These are phyloP conservation scores for Cerceris rybyensis DNA, from an alignment of 2,888 invertebrate species.

Conservation along the genomic window DNA sequence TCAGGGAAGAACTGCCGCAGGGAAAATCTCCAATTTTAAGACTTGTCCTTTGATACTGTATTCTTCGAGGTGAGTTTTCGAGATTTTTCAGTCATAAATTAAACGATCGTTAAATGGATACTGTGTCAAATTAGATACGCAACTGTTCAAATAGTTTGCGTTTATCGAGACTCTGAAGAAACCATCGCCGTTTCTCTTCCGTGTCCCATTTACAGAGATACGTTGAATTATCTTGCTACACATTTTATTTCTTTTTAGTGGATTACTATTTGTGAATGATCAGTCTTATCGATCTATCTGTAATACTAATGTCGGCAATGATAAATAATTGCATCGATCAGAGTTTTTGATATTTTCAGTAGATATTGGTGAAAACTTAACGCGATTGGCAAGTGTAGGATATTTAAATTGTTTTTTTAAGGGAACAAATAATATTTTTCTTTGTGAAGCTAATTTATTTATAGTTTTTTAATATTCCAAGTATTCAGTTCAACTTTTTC, in stretches of 20 bases:
- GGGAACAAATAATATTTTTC: too few relatives aligned
- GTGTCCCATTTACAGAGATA: background rate
- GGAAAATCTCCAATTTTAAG: constrained; percentile 35
- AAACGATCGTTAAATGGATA: constrained; percentile 42
- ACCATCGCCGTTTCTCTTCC: background rate
- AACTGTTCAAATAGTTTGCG: constrained; percentile 30
- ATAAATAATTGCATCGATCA: too few relatives aligned
- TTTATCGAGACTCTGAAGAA: constrained; percentile 6
- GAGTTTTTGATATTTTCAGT: too few relatives aligned
- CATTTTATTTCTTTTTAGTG: background rate
- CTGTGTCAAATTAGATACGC: constrained; percentile 39
- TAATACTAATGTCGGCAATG: too few relatives aligned
- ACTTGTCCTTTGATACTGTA: constrained; percentile 16
- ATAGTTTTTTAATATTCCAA: too few relatives aligned
- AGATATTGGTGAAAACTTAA: too few relatives aligned
- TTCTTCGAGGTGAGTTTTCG: background rate
- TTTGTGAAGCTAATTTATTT: too few relatives aligned
- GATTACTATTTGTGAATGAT: too few relatives aligned
- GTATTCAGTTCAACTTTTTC: too few relatives aligned
- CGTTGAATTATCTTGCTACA: background rate
- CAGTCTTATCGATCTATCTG: background rate
- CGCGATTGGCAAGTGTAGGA: too few relatives aligned
- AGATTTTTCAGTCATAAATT: constrained; percentile 52
- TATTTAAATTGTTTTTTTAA: too few relatives aligned
- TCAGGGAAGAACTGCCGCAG: constrained; percentile 13